Evolutionary conservation across 2,113 vertebrate species (phyloP), one percentile per base, ranked within the genome.

Genomic region (Delphinus delphis): DNA sequence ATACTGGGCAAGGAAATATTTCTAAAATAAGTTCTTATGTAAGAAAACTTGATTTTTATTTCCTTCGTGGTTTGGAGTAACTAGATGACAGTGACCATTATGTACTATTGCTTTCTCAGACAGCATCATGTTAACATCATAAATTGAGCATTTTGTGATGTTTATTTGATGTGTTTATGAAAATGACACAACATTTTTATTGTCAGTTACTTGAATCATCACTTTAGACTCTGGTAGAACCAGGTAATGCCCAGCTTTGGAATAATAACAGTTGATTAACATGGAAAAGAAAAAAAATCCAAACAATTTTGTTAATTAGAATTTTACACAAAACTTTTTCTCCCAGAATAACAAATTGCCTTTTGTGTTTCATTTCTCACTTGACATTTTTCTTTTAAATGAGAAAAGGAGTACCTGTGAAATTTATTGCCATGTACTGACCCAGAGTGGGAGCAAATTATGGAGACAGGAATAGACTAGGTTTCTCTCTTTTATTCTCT

Each of bases 11-110:
- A 73, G 63, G 31, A 77, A 93, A 58, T 88, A 74, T 90, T 77
- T 88, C 90, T 81, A 84, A 96, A 95, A 44, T 47, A 95, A 58
- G 8, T 50, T 94, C 31, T 60, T 79, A 85, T 18, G 5, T 44
- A 93, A 93, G 67, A 83, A 89, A 84, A 71, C 2, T 62, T 84
- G 23, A 60, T 85, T 95, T 95, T 90, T 65, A 79, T 26, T 83
- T 86, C 82, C 67, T 41, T 62, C 12, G 65, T 28, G 3, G 3
- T 79, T 83, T 60, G 65, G 65, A 58, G 41, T 38, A 68, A 50
- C 31, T 38, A 65, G 41, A 83, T 70, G 53, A 31, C n/a, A 38
- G 28, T 33, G 33, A 41, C 26, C 17, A 11, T 71, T 73, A 55
- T 3, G 17, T 81, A 26, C 41, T 17, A 23, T 12, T 79, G 25